Evolutionary conservation across 1,140 invertebrate genomes (phyloP).

Genomic region (Neotoxoptera formosana): DNA sequence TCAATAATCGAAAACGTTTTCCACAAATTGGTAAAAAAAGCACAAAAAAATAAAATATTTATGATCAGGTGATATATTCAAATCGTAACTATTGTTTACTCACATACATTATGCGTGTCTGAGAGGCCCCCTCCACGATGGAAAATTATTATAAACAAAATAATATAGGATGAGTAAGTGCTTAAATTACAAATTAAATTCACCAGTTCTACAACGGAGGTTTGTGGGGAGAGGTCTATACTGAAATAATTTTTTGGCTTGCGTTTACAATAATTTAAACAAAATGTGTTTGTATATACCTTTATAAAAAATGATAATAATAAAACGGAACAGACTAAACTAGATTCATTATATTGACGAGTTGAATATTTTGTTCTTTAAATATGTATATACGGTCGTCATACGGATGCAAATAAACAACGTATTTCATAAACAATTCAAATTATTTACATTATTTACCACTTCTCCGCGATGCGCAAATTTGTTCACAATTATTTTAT

Average conservation of each 20-base stretch:
- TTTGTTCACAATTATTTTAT: not conserved
- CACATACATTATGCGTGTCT: not conserved
- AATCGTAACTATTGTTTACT: slow-evolving; percentile 9
- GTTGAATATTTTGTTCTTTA: slow-evolving; percentile 22
- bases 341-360: slow-evolving; percentile 9
- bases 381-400: not conserved
- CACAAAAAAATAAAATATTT: not conserved
- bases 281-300: slow-evolving; percentile 18
- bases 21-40: not conserved
- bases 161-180: slow-evolving; percentile 13
- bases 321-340: slow-evolving; percentile 15
- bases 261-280: slow-evolving; percentile 45
- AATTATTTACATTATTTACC: slow-evolving; percentile 14
- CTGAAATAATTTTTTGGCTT: slow-evolving; percentile 16
- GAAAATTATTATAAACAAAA: slow-evolving; percentile 25
- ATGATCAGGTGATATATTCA: slow-evolving; percentile 19
- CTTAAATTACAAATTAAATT: slow-evolving; percentile 47
- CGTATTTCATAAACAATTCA: slow-evolving; percentile 34
- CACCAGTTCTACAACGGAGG: not conserved
- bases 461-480: not conserved
- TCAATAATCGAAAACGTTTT: not conserved
- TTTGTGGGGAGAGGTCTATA: not conserved
- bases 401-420: slow-evolving; percentile 6
- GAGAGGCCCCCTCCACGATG: not conserved
- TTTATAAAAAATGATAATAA: not conserved